Conservation (phyloP, 2,888 invertebrate species). For the Epistrophe eligans region DNA sequence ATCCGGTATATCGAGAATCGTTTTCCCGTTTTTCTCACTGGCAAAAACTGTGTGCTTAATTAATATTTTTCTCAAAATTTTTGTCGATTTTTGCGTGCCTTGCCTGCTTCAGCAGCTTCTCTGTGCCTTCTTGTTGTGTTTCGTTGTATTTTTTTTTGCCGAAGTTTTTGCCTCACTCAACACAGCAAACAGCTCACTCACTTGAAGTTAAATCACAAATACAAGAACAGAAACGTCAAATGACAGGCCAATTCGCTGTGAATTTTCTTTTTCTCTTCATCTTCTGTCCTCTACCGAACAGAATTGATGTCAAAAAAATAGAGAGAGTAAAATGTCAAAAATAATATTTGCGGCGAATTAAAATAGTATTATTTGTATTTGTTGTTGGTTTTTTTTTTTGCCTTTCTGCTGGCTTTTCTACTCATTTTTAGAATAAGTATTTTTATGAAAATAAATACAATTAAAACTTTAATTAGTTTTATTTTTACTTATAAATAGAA, state of each 20-base stretch:
- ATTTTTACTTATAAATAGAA: not conserved
- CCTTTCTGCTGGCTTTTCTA: not conserved
- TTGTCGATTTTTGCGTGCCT: constrained; percentile 38
- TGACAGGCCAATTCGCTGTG: constrained; percentile 8
- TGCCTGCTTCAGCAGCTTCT: constrained; percentile 32
- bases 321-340: constrained; percentile 4
- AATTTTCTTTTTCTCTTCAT: not conserved
- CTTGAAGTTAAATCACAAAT: constrained; percentile 13
- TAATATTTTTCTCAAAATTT: constrained; percentile 12
- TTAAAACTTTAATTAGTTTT: not conserved
- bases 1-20: not conserved
- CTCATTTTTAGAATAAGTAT: not conserved
- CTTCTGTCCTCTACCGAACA: not conserved
- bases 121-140: constrained; percentile 40
- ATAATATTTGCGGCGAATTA: not conserved
- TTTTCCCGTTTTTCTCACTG: constrained; percentile 33
- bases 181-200: not conserved
- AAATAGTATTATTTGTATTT: not conserved
- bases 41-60: constrained; percentile 36
- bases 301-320: not conserved
- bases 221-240: constrained; percentile 10
- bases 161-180: constrained; percentile 29
- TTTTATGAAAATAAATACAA: not conserved
- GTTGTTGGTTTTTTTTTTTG: not conserved
- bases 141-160: constrained; percentile 65